These are phyloP conservation scores for Neolamprologus multifasciatus DNA, from an alignment of 2,797 vertebrate genomes.

Conservation along the genomic window DNA sequence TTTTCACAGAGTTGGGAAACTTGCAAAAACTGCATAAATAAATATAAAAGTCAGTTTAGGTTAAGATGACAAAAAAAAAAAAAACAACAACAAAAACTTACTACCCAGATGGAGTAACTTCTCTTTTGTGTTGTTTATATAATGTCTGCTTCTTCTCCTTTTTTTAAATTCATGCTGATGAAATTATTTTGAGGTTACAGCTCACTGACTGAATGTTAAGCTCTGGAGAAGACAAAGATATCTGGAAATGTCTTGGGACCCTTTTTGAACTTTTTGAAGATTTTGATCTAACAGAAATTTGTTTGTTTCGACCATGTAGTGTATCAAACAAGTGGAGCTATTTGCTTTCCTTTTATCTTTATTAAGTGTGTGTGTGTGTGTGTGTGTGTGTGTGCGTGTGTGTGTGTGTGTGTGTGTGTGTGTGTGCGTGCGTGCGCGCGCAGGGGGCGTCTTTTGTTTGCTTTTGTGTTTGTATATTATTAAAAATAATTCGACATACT, in stretches of 20 bases:
- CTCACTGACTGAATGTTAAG: neutral
- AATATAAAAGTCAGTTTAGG: neutral
- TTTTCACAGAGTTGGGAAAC: neutral
- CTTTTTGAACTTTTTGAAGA: neutral
- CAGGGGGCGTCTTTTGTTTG: neutral
- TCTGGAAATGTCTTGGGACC: neutral
- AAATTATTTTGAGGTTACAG: neutral
- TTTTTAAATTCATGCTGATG: neutral
- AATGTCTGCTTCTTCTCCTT: neutral
- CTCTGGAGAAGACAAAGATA: neutral
- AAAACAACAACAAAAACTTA: neutral
- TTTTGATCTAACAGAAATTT: neutral
- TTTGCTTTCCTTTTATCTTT: neutral
- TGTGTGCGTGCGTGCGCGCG: fast-evolving
- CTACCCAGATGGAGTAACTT: neutral
- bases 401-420: neutral
- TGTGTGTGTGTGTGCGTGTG: fast-evolving
- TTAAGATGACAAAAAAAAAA: neutral
- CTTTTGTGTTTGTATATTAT: neutral
- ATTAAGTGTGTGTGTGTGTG: neutral
- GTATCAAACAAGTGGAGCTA: neutral
- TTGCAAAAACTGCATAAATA: neutral
- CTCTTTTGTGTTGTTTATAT: neutral
- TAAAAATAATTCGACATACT: neutral
- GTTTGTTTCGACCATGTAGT: neutral